A percentile compares a stretch with the other conserved stretches of the same genome.
Conservation (phyloP, 2,888 invertebrate species). For the Seira sanloemensis region DNA sequence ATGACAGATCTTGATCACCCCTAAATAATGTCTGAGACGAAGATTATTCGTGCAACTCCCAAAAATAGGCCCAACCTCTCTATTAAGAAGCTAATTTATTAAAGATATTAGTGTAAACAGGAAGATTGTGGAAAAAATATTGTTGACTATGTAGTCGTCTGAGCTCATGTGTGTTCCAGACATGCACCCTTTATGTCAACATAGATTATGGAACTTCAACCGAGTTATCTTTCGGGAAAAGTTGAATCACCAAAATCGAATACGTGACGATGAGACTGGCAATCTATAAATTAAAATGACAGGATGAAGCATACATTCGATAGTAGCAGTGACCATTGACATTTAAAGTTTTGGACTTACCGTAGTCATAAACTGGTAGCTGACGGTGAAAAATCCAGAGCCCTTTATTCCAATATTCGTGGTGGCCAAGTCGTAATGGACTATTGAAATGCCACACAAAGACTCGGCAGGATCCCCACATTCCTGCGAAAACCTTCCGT, state of each 20-base stretch:
- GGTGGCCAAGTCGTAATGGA: conserved; percentile 40
- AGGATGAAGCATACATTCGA: no score
- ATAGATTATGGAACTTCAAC: neutral
- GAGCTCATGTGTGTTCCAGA: no score
- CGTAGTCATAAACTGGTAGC: conserved; percentile 37
- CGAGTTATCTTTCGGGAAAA: conserved; percentile 43
- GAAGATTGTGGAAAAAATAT: no score
- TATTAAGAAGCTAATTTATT: no score
- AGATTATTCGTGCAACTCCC: no score
- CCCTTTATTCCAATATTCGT: conserved; percentile 45
- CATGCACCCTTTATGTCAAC: neutral
- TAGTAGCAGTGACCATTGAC: no score
- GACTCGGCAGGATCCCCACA: conserved; percentile 41
- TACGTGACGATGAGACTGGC: conserved; percentile 44
- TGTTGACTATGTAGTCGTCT: no score
- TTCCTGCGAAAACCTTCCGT: conserved; percentile 28
- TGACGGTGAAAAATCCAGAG: conserved; percentile 39
- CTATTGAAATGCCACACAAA: conserved; percentile 48
- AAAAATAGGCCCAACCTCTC: no score
- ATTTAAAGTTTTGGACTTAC: neutral
- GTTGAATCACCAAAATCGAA: conserved; percentile 37
- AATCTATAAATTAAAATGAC: conserved; percentile 11
- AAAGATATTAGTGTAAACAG: no score
- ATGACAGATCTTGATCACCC: no score
- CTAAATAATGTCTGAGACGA: no score